Conservation (phyloP, 2,113 vertebrate genomes). For the Oreochromis tanganicae region DNA sequence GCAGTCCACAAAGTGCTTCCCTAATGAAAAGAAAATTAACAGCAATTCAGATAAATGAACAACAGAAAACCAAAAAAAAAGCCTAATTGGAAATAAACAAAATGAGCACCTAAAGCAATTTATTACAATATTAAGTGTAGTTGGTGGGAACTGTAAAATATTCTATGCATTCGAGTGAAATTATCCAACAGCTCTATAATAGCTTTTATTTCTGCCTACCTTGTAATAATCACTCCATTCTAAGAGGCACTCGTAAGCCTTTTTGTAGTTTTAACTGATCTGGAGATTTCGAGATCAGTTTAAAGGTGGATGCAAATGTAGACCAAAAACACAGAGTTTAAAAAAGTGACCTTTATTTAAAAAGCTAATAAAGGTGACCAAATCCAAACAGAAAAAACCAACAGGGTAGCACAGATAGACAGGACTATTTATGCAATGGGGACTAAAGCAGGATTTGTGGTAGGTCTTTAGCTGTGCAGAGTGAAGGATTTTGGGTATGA, state of each 20-base stretch:
- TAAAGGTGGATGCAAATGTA: background rate
- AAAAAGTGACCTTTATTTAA: background rate
- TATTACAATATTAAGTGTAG: background rate
- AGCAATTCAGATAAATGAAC: background rate
- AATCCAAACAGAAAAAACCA: background rate
- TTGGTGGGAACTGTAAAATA: background rate
- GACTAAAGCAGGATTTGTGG: background rate
- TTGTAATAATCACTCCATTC: background rate
- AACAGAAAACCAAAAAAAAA: background rate
- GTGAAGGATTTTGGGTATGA: background rate
- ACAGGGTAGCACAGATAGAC: background rate
- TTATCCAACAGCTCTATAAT: background rate
- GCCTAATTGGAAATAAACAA: background rate
- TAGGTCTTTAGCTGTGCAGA: background rate
- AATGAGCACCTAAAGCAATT: background rate
- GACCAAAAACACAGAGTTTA: background rate
- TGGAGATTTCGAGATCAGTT: accelerated
- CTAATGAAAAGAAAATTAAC: background rate
- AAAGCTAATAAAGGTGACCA: accelerated
- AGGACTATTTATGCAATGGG: background rate
- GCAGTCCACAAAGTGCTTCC: background rate
- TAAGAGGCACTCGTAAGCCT: background rate
- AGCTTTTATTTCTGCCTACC: background rate
- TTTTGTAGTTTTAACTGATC: background rate
- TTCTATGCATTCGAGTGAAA: background rate